Base-by-base conservation (phyloP, 2,888 invertebrate species). In the Hirtodrosophila duncani region DNA sequence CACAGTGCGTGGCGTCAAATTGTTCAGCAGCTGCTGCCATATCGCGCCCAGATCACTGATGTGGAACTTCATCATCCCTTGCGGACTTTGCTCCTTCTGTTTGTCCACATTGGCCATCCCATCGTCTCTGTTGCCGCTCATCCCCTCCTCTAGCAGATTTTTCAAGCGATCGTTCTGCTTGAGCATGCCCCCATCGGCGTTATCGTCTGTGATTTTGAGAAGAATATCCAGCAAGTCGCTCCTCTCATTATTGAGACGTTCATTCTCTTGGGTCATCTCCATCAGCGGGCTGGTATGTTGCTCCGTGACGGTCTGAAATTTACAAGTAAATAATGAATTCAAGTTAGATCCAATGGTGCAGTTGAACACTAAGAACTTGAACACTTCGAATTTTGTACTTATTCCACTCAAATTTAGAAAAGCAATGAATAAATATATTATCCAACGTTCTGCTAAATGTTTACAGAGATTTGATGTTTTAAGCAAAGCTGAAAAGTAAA, bases 21-120 rank as follows among this genome's bases (percentile, higher is more conserved):
- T 93, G 90, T 87, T 89, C 6, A 98, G 91, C 4, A 98, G 89
- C 74, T 93, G 92, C 83, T 93, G 92, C 69, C 96, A 91, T 37
- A 98, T 93, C 14, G 90, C 88, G 0, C 88, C 88, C 65, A 97
- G 93, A 67, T 97, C 95, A 43, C 94, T 94, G 63, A 91, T 90
- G 66, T 91, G 91, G 86, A 94, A 97, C 79, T 97, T 95, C 84
- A 98, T 93, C 93, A 98, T 96, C 55, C 86, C 98, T 80, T 94
- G 90, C 79, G 93, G 96, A 31, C 93, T 93, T 34, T 93, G 88
- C 66, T 94, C 92, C 82, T 95, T 95, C 27, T 93, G 91, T 43
- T 94, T 91, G 3, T 70, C 75, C 2, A 91, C 91, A 0, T 92
- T 91, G 78, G 91, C 88, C 49, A 89, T 87, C 23, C 89, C 87